Evolutionary conservation across 2,797 vertebrate genomes (phyloP).

Genomic region (Pelodytes ibericus): DNA sequence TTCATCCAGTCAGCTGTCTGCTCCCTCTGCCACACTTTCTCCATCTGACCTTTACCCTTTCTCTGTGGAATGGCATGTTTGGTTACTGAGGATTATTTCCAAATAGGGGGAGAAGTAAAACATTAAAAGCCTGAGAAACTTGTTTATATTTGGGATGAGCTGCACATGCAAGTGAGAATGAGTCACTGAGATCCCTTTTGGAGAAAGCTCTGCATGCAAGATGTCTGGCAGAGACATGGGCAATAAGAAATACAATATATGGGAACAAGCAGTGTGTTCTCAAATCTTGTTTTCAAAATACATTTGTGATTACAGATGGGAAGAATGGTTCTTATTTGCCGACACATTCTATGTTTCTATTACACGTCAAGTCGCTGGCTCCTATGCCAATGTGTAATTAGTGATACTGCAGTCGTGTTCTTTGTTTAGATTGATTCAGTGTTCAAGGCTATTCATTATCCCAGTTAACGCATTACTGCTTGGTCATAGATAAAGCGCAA

Average conservation of each 20-base stretch:
- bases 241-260: background rate
- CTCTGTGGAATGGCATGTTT: slow-evolving; percentile 41
- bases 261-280: too few species aligned
- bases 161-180: slow-evolving; percentile 28
- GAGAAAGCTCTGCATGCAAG: background rate
- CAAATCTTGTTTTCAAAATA: too few species aligned
- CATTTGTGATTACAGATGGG: too few species aligned
- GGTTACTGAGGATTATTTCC: slow-evolving; percentile 43
- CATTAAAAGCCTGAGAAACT: slow-evolving; percentile 24
- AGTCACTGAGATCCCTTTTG: slow-evolving; percentile 36
- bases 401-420: too few species aligned
- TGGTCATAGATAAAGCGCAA: too few species aligned
- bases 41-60: slow-evolving; percentile 34
- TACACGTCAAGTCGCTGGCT: too few species aligned
- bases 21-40: slow-evolving; percentile 48
- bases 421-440: too few species aligned
- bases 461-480: too few species aligned
- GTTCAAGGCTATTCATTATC: too few species aligned
- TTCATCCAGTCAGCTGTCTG: slow-evolving; percentile 36
- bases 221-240: slow-evolving; percentile 10
- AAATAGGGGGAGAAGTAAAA: slow-evolving; percentile 50
- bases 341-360: too few species aligned
- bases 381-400: too few species aligned
- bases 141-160: slow-evolving; percentile 43
- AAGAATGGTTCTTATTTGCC: too few species aligned